Percentiles rank a stretch among this genome's conserved stretches.
These are phyloP conservation scores for Gallinago undulata DNA, from an alignment of 2,113 vertebrate species.

Conservation along the genomic window DNA sequence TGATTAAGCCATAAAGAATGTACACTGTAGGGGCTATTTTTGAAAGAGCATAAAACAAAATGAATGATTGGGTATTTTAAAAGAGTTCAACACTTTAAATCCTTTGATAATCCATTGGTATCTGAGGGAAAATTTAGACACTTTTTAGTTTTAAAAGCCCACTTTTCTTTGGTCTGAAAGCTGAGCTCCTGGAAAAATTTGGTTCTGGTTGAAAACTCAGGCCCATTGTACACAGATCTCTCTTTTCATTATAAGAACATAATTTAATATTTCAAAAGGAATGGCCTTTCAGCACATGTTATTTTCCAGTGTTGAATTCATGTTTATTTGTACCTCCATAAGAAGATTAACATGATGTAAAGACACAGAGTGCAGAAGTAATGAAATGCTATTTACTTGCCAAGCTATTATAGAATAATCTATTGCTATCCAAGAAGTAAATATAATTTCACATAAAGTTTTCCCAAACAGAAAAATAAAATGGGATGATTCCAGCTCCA, in stretches of 20 bases:
- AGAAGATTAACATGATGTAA: constrained; percentile 1
- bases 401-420: background rate
- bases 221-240: background rate
- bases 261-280: background rate
- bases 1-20: background rate
- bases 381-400: background rate
- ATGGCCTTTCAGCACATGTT: background rate
- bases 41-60: background rate
- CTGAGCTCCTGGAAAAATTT: background rate
- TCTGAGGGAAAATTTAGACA: background rate
- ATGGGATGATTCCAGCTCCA: background rate
- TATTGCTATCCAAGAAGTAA: background rate
- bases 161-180: background rate
- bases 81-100: background rate
- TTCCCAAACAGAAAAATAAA: background rate
- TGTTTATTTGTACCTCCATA: background rate
- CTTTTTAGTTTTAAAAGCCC: background rate
- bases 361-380: background rate
- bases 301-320: background rate
- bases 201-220: background rate
- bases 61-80: background rate
- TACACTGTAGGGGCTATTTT: background rate
- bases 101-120: background rate
- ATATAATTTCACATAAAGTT: background rate
- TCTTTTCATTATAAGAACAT: background rate